Evolutionary conservation across 2,797 vertebrate genomes (phyloP).

Genomic region (Hippocampus kuda): DNA sequence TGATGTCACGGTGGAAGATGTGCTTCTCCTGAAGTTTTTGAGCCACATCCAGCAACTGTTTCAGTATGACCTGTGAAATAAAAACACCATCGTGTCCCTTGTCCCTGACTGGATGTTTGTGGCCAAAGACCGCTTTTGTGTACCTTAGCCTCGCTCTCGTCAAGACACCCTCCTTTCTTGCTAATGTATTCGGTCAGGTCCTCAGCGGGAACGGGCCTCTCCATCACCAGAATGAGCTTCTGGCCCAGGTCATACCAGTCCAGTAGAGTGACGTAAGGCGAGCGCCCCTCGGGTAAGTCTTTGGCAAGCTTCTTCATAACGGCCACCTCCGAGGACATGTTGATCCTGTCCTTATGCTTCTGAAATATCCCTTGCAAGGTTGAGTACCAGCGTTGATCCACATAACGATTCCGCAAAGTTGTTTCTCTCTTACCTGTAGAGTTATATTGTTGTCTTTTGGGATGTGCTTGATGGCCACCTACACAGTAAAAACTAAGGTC

Average conservation of each 20-base stretch:
- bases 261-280: constrained; percentile 5
- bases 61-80: constrained; percentile 7
- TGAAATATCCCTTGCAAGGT: neutral
- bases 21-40: neutral
- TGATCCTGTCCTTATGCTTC: neutral
- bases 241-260: constrained; percentile 22
- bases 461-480: constrained; percentile 19
- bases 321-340: constrained; percentile 7
- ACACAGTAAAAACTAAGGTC: neutral
- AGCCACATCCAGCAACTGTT: constrained; percentile 12
- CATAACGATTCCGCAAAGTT: neutral
- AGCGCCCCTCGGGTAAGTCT: neutral
- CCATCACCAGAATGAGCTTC: constrained; percentile 17
- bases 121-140: neutral
- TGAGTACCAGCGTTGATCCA: neutral
- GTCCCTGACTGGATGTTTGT: neutral
- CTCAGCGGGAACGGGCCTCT: constrained; percentile 14
- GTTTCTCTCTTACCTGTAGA: neutral
- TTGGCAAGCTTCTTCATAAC: neutral
- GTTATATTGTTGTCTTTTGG: neutral
- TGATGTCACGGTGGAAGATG: constrained; percentile 25
- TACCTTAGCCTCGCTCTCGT: constrained; percentile 1
- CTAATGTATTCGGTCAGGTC: neutral
- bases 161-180: neutral
- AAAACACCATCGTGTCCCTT: neutral